phyloP scores from a whole-genome alignment of 2,113 vertebrate genomes.

The Bufo gargarizans region DNA sequence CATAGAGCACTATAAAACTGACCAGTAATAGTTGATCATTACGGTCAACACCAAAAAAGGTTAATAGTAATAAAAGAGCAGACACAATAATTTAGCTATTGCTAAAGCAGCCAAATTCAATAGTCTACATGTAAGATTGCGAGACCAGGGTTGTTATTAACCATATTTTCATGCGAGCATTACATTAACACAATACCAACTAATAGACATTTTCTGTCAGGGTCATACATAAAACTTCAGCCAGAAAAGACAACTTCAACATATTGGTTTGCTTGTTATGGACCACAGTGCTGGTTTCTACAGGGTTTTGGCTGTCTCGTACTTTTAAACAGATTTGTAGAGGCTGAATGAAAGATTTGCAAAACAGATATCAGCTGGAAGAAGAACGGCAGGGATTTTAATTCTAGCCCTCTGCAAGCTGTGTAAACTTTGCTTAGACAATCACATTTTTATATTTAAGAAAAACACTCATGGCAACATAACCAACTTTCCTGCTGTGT shows the following conservation, averaged over 20 bases:
- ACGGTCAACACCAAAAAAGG: neutral
- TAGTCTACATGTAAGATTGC: neutral
- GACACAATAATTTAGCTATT: neutral
- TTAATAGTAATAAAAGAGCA: neutral
- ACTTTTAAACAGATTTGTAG: constrained; percentile 44
- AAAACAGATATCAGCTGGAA: constrained; percentile 50
- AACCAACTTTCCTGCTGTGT: constrained; percentile 47
- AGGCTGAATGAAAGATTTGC: constrained; percentile 43
- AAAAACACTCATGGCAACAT: constrained; percentile 40
- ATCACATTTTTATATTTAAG: constrained; percentile 57
- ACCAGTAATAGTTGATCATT: no score
- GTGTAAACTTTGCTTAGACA: constrained; percentile 59
- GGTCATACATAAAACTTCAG: neutral
- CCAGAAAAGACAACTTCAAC: constrained; percentile 43
- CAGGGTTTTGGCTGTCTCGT: constrained; percentile 17
- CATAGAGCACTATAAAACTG: no score
- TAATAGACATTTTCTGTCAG: constrained; percentile 22
- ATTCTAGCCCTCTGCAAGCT: constrained; percentile 49
- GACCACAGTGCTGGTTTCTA: constrained; percentile 44
- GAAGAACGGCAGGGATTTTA: constrained; percentile 54
- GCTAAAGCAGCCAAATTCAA: neutral
- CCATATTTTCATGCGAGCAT: neutral
- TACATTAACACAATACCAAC: constrained; percentile 22
- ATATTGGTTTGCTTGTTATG: constrained; percentile 49
- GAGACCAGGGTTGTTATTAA: neutral